Evolutionary conservation across 2,797 vertebrate species (phyloP).

Genomic region (Coregonus suidteri): DNA sequence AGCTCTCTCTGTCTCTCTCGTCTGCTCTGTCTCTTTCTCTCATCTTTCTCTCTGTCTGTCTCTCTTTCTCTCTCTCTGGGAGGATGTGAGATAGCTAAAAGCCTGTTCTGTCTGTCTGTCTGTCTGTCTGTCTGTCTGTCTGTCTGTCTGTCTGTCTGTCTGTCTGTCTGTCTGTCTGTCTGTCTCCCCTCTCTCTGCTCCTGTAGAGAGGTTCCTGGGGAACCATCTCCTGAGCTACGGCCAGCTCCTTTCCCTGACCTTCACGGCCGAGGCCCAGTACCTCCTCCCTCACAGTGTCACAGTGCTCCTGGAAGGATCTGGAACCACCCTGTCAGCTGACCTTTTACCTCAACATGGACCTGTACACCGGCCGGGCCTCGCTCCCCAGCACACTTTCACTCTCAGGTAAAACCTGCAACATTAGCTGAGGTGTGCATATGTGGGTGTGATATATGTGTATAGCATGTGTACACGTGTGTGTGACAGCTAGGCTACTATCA

Average conservation of each 20-base stretch:
- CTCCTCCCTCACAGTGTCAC: conserved; percentile 61
- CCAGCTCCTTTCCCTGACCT: conserved; percentile 80
- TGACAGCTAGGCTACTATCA: background rate
- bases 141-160: background rate
- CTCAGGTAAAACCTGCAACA: conserved; percentile 76
- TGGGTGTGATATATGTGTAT: conserved; percentile 16
- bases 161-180: conserved; percentile 9
- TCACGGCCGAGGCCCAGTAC: conserved; percentile 64
- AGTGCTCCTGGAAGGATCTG: conserved; percentile 81
- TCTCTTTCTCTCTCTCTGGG: background rate
- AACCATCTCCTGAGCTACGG: conserved; percentile 83
- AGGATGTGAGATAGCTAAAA: conserved; percentile 1
- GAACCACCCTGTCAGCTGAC: conserved; percentile 65
- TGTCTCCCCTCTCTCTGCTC: conserved; percentile 9
- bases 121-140: background rate
- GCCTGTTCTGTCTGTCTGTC: conserved; percentile 19
- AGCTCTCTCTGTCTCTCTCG: no score
- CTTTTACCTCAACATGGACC: conserved; percentile 35
- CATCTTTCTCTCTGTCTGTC: no score
- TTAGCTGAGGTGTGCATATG: conserved; percentile 8
- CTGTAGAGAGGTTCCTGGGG: conserved; percentile 84
- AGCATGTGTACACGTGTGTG: conserved; percentile 16
- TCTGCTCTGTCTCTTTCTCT: no score
- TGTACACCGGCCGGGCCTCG: conserved; percentile 26
- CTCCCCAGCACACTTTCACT: conserved; percentile 58